These are phyloP conservation scores for Zaprionus davidi DNA, from an alignment of 1,140 invertebrate species.

Conservation along the genomic window DNA sequence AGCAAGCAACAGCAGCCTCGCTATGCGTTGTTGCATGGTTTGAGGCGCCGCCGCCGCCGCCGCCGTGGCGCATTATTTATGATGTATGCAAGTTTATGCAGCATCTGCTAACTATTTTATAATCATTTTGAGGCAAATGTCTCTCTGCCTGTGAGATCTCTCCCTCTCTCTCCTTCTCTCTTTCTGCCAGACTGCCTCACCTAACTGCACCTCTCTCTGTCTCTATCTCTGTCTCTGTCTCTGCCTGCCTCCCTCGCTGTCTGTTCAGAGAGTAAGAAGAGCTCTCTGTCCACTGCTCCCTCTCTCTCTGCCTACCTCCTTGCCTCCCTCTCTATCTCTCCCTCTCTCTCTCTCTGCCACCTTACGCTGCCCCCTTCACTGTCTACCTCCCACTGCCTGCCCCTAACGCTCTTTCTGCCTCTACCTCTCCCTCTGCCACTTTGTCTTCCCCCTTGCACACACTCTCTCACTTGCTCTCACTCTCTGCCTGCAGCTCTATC, in stretches of 20 bases:
- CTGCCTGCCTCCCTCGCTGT: not conserved
- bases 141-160: not conserved
- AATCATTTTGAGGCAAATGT: conserved; percentile 62
- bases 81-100: conserved; percentile 81
- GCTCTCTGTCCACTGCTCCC: not conserved
- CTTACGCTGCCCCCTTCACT: no score
- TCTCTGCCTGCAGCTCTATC: not conserved
- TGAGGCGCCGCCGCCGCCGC: conserved; percentile 64
- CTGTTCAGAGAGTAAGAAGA: no score
- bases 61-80: conserved; percentile 73
- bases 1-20: conserved; percentile 11
- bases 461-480: not conserved
- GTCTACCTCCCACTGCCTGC: not conserved
- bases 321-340: not conserved
- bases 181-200: not conserved
- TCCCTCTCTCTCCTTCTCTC: not conserved
- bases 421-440: not conserved
- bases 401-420: not conserved
- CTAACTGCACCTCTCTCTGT: not conserved
- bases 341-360: not conserved
- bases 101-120: conserved; percentile 81
- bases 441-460: no score
- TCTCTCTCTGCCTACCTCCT: not conserved
- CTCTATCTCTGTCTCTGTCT: not conserved
- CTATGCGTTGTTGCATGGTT: conserved; percentile 45